Conservation (phyloP, 1,140 invertebrate species). For the Pseudobourletiella spinata region DNA sequence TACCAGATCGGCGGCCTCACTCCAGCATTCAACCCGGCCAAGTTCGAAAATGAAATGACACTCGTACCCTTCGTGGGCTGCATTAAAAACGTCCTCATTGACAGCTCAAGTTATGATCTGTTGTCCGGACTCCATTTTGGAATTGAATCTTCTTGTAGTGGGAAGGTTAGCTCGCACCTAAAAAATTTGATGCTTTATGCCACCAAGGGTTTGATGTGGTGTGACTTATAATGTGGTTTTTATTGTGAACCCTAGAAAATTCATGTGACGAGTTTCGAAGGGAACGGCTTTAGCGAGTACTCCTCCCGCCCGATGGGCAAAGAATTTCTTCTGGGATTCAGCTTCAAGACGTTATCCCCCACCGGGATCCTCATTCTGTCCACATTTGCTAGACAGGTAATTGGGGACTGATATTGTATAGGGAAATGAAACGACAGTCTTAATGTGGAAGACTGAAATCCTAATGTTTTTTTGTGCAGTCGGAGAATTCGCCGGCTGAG, state of each 20-base stretch:
- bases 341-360: slow-evolving; percentile 62
- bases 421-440: not conserved
- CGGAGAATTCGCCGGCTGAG: slow-evolving; percentile 20
- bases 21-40: slow-evolving; percentile 20
- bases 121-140: slow-evolving; percentile 59
- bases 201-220: too few relatives aligned
- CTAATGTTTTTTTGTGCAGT: too few relatives aligned
- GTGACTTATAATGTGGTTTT: too few relatives aligned
- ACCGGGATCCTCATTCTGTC: slow-evolving; percentile 65
- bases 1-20: slow-evolving; percentile 33
- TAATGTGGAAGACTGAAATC: not conserved
- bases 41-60: slow-evolving; percentile 12
- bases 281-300: slow-evolving; percentile 68
- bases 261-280: slow-evolving; percentile 60
- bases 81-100: slow-evolving; percentile 65
- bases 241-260: slow-evolving; percentile 50
- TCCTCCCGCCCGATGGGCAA: slow-evolving; percentile 46
- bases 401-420: not conserved
- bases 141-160: slow-evolving; percentile 62
- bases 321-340: slow-evolving; percentile 60
- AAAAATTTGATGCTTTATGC: slow-evolving; percentile 2
- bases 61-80: slow-evolving; percentile 50
- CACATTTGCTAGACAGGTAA: slow-evolving; percentile 42
- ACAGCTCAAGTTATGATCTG: slow-evolving; percentile 57
- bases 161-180: slow-evolving; percentile 44